phyloP scores from a whole-genome alignment of 2,797 vertebrate genomes.

The Acridotheres tristis region DNA sequence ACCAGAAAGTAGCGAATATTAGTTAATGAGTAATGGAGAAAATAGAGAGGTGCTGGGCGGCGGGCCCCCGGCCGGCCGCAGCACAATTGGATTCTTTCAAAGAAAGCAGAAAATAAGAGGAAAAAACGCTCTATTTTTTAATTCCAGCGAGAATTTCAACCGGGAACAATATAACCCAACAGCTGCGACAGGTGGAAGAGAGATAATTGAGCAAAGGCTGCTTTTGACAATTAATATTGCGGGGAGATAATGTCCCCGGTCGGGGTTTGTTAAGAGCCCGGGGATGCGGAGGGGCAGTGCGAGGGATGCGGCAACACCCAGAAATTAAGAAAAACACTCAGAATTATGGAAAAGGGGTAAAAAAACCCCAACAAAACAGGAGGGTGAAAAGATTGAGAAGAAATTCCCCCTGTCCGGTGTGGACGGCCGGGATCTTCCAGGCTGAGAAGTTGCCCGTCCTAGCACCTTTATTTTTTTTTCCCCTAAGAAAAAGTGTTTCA shows the following conservation, averaged over 20 bases:
- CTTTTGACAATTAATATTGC: constrained; percentile 47
- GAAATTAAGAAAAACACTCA: neutral
- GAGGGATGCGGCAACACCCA: neutral
- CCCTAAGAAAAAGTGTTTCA: neutral
- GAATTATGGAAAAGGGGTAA: rapidly evolving
- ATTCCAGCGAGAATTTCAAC: constrained; percentile 36
- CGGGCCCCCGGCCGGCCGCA: neutral
- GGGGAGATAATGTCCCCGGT: neutral
- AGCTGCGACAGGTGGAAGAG: constrained; percentile 32
- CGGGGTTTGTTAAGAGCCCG: neutral
- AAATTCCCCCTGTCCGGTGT: neutral
- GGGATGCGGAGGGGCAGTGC: neutral
- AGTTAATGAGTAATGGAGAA: constrained; percentile 53
- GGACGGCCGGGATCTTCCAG: neutral
- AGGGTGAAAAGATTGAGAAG: neutral
- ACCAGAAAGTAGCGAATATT: constrained; percentile 58
- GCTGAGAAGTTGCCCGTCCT: neutral
- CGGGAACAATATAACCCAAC: constrained; percentile 7
- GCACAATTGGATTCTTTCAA: neutral
- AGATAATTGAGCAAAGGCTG: constrained; percentile 58
- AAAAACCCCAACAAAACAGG: rapidly evolving
- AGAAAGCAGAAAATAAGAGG: constrained; percentile 1
- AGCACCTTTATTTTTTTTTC: no score
- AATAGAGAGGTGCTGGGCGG: neutral
- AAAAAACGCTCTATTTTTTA: constrained; percentile 9